Evolutionary conservation across 2,888 invertebrate genomes (phyloP), one percentile per base, ranked within the genome.

Genomic region (Heliconius erato): DNA sequence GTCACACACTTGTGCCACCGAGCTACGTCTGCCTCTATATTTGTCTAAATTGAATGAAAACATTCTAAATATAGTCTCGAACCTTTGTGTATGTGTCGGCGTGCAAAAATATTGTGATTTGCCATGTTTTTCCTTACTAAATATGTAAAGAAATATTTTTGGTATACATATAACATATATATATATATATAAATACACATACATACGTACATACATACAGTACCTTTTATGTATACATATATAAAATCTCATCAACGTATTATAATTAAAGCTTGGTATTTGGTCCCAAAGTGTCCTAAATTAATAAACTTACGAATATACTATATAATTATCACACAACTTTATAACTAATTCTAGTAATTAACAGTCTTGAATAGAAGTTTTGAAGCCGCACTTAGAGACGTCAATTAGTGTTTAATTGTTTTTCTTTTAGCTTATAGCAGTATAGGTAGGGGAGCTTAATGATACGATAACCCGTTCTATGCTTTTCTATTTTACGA

Each of bases 271-370:
- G 95, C 95, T 95, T 89, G 85, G 85, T 90, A 91, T 93, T 94
- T 94, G 94, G 94, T 94, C 92, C 92, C 90, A 88, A 90, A 87
- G 87, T 83, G 80, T 88, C 88, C 90, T 91, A 80, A 79, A 68
- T 83, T 86, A 85, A 90, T 91, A 91, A 90, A 92, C 88, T 90
- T 90, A 91, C 86, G 79, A 87, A 92, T 92, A 93, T 91, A 92
- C 87, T 92, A 92, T 93, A 92, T 91, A 88, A 86, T 88, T 93
- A 94, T 93, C 93, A 94, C 94, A 91, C 94, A 93, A 92, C 91
- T 91, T 92, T 91, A 88, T 86, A 90, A 88, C 88, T 88, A 89
- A 88, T 88, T 85, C 54, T 83, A 80, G 44, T 80, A 83, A 88
- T 89, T 89, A 89, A 88, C 88, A 90, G 88, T 89, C 87, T 91